phyloP scores from a whole-genome alignment of 2,888 invertebrate genomes.

The Bugulina stolonifera region DNA sequence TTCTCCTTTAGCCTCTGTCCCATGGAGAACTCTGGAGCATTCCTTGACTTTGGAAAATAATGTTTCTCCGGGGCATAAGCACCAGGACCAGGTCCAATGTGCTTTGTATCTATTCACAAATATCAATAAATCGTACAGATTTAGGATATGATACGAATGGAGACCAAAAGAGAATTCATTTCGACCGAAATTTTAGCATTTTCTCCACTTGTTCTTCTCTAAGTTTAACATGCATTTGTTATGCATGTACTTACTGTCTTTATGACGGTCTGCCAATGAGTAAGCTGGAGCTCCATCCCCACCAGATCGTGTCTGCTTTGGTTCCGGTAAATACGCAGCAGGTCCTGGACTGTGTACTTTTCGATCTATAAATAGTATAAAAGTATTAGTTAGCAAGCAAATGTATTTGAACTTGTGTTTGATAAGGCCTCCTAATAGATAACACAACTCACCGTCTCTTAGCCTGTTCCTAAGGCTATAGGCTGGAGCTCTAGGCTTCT shows the following conservation, averaged over 20 bases:
- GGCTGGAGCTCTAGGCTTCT: conserved; percentile 13
- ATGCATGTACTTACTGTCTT: conserved; percentile 12
- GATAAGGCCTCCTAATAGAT: no score
- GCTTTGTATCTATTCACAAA: neutral
- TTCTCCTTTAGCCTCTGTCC: neutral
- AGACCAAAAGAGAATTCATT: no score
- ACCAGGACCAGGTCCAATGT: conserved; percentile 17
- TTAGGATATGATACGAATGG: no score
- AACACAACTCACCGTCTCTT: neutral
- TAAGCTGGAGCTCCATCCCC: neutral
- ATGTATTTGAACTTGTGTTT: no score
- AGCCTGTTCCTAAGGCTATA: conserved; percentile 1
- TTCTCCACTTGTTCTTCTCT: no score
- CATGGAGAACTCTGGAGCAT: conserved; percentile 4
- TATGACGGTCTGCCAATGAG: conserved; percentile 9
- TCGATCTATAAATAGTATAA: neutral
- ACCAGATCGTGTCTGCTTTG: neutral
- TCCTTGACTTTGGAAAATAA: neutral
- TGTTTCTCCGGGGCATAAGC: conserved; percentile 23
- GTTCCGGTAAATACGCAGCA: conserved; percentile 7
- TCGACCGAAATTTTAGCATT: no score
- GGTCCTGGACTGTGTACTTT: conserved; percentile 23
- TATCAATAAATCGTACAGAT: no score
- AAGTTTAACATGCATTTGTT: no score
- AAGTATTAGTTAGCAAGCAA: no score